These are phyloP conservation scores for Phoenoteleia sp. DNA, from an alignment of 2,888 invertebrate genomes.

Conservation along the genomic window DNA sequence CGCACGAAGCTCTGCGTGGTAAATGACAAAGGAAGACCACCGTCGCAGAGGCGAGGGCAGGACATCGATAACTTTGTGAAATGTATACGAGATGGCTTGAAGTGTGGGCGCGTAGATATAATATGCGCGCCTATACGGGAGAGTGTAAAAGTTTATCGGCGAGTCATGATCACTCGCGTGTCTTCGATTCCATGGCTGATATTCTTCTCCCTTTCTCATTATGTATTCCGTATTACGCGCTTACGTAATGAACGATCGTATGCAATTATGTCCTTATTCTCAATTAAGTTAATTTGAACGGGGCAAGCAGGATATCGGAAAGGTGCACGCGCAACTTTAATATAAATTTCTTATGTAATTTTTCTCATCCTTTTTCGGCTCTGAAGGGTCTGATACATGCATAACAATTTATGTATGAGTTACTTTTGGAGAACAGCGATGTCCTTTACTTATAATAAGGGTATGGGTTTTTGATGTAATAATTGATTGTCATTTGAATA, in stretches of 20 bases:
- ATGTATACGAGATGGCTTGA: conserved; percentile 52
- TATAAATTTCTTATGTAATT: conserved; percentile 20
- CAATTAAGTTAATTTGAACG: conserved; percentile 63
- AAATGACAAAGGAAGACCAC: conserved; percentile 72
- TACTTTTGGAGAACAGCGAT: too few species aligned
- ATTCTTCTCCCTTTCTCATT: conserved; percentile 56
- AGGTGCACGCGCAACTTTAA: conserved; percentile 53
- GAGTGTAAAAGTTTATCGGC: conserved; percentile 69
- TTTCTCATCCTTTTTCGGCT: conserved; percentile 22
- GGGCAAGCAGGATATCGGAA: conserved; percentile 47
- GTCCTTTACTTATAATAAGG: too few species aligned
- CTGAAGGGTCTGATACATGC: too few species aligned
- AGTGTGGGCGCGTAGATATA: conserved; percentile 69
- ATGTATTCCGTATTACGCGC: conserved; percentile 66
- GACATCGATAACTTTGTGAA: conserved; percentile 71
- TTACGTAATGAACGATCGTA: conserved; percentile 62
- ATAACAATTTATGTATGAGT: conserved; percentile 30
- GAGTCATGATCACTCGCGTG: conserved; percentile 61
- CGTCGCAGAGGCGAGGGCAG: conserved; percentile 66
- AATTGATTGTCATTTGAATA: too few species aligned
- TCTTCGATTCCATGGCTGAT: conserved; percentile 70
- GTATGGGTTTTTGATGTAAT: too few species aligned
- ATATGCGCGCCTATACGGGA: conserved; percentile 44
- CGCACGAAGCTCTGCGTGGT: conserved; percentile 45
- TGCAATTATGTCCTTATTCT: conserved; percentile 64